Conservation (phyloP, 2,797 vertebrate genomes). For the Poeciliopsis infans region DNA sequence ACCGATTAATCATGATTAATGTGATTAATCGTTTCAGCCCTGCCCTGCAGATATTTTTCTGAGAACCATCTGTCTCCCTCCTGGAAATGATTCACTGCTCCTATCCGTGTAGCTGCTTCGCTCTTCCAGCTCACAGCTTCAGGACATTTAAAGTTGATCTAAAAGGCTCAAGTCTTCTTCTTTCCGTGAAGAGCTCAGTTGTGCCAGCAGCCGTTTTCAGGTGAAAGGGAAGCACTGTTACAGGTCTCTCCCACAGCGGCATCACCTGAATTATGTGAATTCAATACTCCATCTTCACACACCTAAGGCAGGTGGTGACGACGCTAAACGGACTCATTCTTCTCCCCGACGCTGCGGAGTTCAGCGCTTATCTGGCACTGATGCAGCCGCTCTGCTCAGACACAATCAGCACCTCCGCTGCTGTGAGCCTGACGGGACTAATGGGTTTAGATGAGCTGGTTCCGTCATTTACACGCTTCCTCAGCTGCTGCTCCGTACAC, state of each 20-base stretch:
- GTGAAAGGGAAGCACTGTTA: constrained; percentile 17
- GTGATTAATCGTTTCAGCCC: too few species aligned
- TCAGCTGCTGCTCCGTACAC: not conserved
- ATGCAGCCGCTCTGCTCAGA: constrained; percentile 48
- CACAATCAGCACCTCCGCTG: constrained; percentile 57
- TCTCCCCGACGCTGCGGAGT: constrained; percentile 42
- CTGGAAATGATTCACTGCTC: not conserved
- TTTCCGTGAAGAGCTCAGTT: constrained; percentile 8
- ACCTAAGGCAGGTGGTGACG: constrained; percentile 48
- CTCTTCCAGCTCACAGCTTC: constrained; percentile 12
- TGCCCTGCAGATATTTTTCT: not conserved
- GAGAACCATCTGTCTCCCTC: not conserved
- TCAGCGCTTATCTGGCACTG: constrained; percentile 62
- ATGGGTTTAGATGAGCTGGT: constrained; percentile 20
- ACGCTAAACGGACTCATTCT: constrained; percentile 37
- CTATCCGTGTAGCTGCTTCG: not conserved
- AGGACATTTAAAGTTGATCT: not conserved
- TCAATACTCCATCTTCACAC: constrained; percentile 24
- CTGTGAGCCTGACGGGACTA: constrained; percentile 26
- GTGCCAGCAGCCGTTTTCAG: constrained; percentile 20
- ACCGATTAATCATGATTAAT: too few species aligned
- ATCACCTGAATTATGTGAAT: constrained; percentile 31
- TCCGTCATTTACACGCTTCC: constrained; percentile 1
- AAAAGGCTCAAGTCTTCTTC: constrained; percentile 16
- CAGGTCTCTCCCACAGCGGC: constrained; percentile 41